These are phyloP conservation scores for Lasioglossum leucozonium DNA, from an alignment of 2,888 invertebrate species.

Conservation along the genomic window DNA sequence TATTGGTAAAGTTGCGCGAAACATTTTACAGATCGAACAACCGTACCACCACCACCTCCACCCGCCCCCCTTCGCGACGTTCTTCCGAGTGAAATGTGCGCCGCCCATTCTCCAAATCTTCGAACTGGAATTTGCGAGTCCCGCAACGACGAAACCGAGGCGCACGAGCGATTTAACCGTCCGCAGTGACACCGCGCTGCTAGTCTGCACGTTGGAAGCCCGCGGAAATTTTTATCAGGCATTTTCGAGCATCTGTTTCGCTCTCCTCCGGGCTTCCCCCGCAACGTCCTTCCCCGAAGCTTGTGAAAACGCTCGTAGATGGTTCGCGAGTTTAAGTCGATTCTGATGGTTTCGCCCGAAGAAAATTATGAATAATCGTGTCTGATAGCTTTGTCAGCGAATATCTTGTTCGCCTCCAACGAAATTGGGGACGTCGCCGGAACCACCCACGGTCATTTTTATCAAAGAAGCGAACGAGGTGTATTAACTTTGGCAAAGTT, in stretches of 20 bases:
- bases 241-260: background rate
- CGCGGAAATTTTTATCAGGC: background rate
- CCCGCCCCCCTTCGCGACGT: slow-evolving; percentile 27
- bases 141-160: slow-evolving; percentile 22
- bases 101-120: background rate
- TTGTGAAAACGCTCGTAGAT: background rate
- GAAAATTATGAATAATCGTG: background rate
- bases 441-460: background rate
- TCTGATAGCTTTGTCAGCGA: background rate
- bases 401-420: background rate
- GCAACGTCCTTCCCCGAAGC: too few species aligned
- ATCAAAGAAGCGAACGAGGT: slow-evolving; percentile 19
- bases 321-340: too few species aligned
- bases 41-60: too few species aligned
- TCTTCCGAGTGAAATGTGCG: slow-evolving; percentile 8
- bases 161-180: slow-evolving; percentile 48
- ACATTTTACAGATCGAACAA: slow-evolving; percentile 31
- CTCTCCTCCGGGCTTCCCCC: too few species aligned
- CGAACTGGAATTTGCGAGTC: slow-evolving; percentile 20
- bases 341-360: background rate
- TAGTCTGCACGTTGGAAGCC: background rate
- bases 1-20: slow-evolving; percentile 47
- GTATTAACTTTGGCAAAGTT: background rate
- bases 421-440: background rate
- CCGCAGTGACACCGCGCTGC: background rate